Evolutionary conservation across 2,797 vertebrate species (phyloP), one percentile per base, ranked within the genome.

Genomic region (Aselliscus stoliczkanus): DNA sequence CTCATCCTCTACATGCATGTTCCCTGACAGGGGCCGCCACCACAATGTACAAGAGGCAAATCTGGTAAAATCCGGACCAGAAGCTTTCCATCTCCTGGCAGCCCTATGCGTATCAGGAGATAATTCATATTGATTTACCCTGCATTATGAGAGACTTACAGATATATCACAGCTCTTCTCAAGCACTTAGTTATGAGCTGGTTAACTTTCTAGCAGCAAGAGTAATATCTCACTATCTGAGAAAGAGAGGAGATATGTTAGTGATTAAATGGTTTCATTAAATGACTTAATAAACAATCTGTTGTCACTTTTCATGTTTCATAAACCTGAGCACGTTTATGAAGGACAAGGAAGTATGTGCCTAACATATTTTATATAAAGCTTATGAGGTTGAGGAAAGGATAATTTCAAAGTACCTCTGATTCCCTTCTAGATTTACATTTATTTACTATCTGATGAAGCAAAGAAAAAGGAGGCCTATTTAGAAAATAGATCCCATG

Each of bases 241-340:
- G 52, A 93, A 75, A 76, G 27, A 86, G 25, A 64, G 0, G n/a
- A 10, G 37, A 84, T 72, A 4, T 75, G 7, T 84, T 84, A 90
- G 69, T 94, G 39, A 69, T 88, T 93, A 90, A 95, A 50, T 50
- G 47, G 14, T 15, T 50, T 50, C 47, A 50, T 50, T 50, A 50
- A 50, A 82, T 85, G 95, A 80, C 52, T 80, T 94, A 93, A 90
- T 94, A 92, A 90, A 85, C 69, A 92, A 83, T 90, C 67, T 77
- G 64, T 85, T 77, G 64, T 85, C 91, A 82, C 69, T 87, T 94
- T 56, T 80, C 54, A 76, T 82, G 27, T 90, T 92, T 96, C 64
- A 75, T 84, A 83, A 92, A 75, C 54, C 31, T 60, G 44, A 86
- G 27, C 47, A 75, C 18, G 52, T 50, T 82, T 81, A 29, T 65